Conservation (phyloP, 2,797 vertebrate species). For the Lepilemur septentrionalis region DNA sequence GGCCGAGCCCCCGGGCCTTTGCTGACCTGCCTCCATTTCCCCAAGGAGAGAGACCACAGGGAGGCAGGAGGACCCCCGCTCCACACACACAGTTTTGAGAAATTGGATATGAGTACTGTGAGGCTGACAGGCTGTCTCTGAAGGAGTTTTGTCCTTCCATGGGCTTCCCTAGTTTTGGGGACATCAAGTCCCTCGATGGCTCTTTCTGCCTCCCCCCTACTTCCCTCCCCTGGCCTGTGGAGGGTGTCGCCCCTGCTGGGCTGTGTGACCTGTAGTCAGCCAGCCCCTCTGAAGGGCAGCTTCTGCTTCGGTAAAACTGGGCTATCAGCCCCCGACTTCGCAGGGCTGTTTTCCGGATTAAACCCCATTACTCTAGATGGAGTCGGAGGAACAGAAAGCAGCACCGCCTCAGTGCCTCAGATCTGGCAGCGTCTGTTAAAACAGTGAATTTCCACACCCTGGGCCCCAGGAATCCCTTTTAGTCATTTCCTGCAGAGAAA, state of each 20-base stretch:
- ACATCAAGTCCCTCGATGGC: background rate
- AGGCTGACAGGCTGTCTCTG: background rate
- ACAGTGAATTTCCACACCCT: fast-evolving
- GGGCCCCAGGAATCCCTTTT: background rate
- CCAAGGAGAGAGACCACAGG: background rate
- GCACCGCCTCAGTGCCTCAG: fast-evolving
- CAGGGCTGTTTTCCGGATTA: background rate
- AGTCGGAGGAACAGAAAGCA: background rate
- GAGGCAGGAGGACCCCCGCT: background rate
- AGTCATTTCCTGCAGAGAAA: background rate
- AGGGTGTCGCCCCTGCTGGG: background rate
- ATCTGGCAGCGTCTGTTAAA: background rate
- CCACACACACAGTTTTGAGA: background rate
- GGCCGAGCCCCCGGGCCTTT: background rate
- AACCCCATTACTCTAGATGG: background rate
- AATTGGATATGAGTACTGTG: background rate
- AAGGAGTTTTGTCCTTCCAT: background rate
- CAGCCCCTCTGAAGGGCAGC: background rate
- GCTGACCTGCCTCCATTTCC: background rate
- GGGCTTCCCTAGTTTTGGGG: background rate
- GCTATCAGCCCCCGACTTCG: background rate
- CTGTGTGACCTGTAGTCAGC: background rate
- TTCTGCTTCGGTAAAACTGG: background rate
- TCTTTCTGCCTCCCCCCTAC: background rate
- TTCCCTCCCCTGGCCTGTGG: fast-evolving